Evolutionary conservation across 2,888 invertebrate species (phyloP), one percentile per base, ranked within the genome.

Genomic region (Cosmia trapezina): DNA sequence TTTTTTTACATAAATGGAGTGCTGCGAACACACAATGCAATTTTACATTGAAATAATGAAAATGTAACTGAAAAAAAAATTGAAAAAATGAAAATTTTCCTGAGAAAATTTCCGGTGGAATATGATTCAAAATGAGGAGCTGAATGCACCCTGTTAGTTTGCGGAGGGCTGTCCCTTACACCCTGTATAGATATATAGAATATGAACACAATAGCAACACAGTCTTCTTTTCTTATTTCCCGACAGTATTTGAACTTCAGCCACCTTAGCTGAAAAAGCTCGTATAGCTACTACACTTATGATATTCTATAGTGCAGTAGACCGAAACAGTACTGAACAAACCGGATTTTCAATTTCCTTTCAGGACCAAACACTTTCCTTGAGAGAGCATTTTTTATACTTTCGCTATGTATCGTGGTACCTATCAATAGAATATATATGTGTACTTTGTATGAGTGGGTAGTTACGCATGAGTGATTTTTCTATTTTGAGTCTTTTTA

Each of bases 291-390:
- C 63, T 59, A 68, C 76, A 86, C 76, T 74, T 83, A 80, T 79
- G 76, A 85, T 78, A 74, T 77, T 74, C 69, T 56, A 54, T 59
- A 69, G 73, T 78, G 83, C 56, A 74, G 74, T 78, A 78, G 68
- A 80, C 66, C 83, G 69, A 86, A 86, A 85, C 82, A 80, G 78
- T 72, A 66, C 69, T 70, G 73, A 78, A 73, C 81, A 73, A 85
- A 86, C 87, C 85, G 88, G 88, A 86, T 87, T 88, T 88, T 88
- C 88, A 88, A 88, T 88, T 88, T 88, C 88, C 88, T 88, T 73
- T 84, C 80, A 79, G 80, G 81, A 74, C 80, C 75, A 78, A 86
- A 88, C 86, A 81, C 83, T 86, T 86, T 87, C 87, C 80, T 77
- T 82, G 73, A 73, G 66, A 69, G 76, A 83, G 45, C 37, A 73